Base-by-base conservation (phyloP, 37 sponge, comb jelly and placozoan species). In the Diacarnus erythraeanus region DNA sequence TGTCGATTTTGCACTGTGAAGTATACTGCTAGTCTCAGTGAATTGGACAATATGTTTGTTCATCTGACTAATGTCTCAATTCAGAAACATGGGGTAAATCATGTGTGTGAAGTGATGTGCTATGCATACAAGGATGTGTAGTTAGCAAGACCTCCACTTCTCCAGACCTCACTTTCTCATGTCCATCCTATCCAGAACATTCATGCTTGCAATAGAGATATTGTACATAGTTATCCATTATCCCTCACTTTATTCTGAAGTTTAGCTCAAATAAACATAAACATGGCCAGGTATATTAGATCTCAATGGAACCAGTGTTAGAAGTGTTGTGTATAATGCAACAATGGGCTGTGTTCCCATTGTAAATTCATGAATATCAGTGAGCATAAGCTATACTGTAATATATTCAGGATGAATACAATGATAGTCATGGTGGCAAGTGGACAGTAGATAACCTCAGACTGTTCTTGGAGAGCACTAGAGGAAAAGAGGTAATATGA, bases 1-100 rank as follows among this genome's bases (percentile, higher is more conserved):
- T 98, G 99, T 75, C 77, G 99, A 26, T 98, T 98, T 76, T 98
- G 99, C 85, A 95, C 99, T 22, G 99, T 98, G 23, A 93, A 91
- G 84, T 98, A 98, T 84, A 93, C 74, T 72, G 57, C 82, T 30
- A 88, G 89, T 43, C 69, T 90, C 38, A 86, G 66, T 40, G 99
- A 98, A 51, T 76, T 95, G 71, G 96, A 93, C 69, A 98, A 98
- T 68, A 93, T 98, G 93, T 98, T 93, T 64, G 90, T 95, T 0
- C 96, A 98, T 69, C 88, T 98, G 43, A 98, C 98, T 41, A 98
- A 98, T 65, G 98, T 98, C 5, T 88, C 98, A 23, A 93, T 98
- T 64, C 98, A 98, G 80, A 98, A 98, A 59, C 98, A 95, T 83
- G 98, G 96, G 39, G 94, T 94, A 42, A 41, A 29, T 41, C 40